These are phyloP conservation scores for Andrena flavipes DNA, from an alignment of 2,888 invertebrate species.

Conservation along the genomic window DNA sequence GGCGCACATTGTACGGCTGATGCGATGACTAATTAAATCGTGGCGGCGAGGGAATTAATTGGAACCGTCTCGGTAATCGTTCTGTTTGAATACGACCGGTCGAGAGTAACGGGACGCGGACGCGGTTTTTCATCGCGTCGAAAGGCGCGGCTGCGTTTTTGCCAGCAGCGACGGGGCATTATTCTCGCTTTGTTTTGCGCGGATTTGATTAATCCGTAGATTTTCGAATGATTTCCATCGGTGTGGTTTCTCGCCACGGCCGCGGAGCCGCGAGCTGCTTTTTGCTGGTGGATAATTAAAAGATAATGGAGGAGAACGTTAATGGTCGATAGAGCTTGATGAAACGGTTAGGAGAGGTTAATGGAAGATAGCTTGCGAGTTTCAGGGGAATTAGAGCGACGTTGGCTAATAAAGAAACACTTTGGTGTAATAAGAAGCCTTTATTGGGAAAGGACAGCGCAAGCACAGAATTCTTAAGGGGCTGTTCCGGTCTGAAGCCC, in stretches of 20 bases:
- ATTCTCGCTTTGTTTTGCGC: slow-evolving; percentile 18
- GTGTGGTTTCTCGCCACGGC: no score
- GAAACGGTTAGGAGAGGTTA: no score
- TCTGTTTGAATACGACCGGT: not conserved
- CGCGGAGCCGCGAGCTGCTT: not conserved
- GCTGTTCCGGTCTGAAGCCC: no score
- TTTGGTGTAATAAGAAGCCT: no score
- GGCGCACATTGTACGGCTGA: not conserved
- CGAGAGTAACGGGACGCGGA: slow-evolving; percentile 17
- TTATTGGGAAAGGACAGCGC: no score
- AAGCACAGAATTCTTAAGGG: no score
- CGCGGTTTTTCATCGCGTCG: slow-evolving; percentile 12
- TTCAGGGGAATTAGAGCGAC: no score
- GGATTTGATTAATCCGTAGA: not conserved
- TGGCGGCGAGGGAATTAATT: slow-evolving; percentile 26
- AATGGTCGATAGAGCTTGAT: no score
- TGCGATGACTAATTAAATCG: not conserved
- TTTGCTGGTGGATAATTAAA: not conserved
- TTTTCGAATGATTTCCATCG: not conserved
- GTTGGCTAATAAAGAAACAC: no score
- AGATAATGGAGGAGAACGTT: no score
- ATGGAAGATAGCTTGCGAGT: no score
- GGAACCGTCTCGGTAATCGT: slow-evolving; percentile 21
- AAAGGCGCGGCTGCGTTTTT: slow-evolving; percentile 13
- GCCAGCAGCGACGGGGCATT: not conserved